phyloP scores from a whole-genome alignment of 2,113 vertebrate genomes.

The Ranitomeya variabilis region DNA sequence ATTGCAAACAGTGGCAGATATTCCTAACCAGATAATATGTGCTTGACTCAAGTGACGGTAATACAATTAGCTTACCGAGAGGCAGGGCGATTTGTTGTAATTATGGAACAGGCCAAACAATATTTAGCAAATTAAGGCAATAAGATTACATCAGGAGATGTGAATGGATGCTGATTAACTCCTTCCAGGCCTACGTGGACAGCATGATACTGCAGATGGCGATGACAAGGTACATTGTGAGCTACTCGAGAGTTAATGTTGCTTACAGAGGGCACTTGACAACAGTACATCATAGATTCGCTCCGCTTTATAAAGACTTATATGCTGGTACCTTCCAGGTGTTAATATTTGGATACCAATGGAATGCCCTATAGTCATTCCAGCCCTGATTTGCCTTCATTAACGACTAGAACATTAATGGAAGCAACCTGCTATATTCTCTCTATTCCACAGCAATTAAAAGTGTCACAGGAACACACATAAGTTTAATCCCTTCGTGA shows the following conservation, averaged over 20 bases:
- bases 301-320: neutral
- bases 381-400: conserved; percentile 27
- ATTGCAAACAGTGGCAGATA: conserved; percentile 53
- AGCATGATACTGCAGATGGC: conserved; percentile 5
- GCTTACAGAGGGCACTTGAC: neutral
- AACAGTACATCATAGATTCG: neutral
- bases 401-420: conserved; percentile 22
- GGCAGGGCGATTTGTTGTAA: conserved; percentile 55
- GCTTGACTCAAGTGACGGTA: neutral
- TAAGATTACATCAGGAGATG: conserved; percentile 54
- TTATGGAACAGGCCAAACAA: conserved; percentile 57
- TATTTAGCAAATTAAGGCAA: conserved; percentile 59
- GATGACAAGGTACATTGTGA: neutral
- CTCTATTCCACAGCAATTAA: conserved; percentile 17
- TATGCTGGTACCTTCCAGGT: conserved; percentile 34
- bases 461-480: conserved; percentile 1
- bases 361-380: conserved; percentile 6
- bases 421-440: conserved; percentile 29
- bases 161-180: conserved; percentile 48
- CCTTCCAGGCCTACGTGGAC: conserved; percentile 20
- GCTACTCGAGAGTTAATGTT: neutral
- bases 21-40: conserved; percentile 58
- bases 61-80: conserved; percentile 47
- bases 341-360: conserved; percentile 37
- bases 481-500: too few species aligned